Percentiles rank a stretch among this genome's conserved stretches.
phyloP scores from a whole-genome alignment of 2,797 vertebrate genomes.

The Pelodytes ibericus region DNA sequence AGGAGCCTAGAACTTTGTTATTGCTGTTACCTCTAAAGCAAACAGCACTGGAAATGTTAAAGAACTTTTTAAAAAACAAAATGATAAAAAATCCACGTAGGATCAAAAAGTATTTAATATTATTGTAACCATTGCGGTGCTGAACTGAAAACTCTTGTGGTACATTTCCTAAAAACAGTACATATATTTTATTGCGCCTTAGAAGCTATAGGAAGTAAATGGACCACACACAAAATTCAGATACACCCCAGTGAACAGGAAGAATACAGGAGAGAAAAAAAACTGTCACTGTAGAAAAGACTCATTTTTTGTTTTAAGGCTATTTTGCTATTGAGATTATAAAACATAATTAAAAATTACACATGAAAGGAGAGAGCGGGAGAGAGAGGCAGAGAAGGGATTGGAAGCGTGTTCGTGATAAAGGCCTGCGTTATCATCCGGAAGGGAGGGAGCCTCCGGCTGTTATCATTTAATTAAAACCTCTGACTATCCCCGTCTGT shows the following conservation, averaged over 20 bases:
- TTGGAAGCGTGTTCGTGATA: constrained; percentile 49
- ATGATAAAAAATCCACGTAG: too few relatives aligned
- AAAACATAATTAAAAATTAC: constrained; percentile 56
- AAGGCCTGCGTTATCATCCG: constrained; percentile 54
- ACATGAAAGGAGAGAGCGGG: constrained; percentile 46
- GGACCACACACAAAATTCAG: constrained; percentile 20
- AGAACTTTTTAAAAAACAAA: too few relatives aligned
- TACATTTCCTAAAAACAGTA: background rate
- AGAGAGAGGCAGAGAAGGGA: constrained; percentile 43
- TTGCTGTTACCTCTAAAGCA: too few relatives aligned
- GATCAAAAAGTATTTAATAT: too few relatives aligned
- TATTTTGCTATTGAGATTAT: constrained; percentile 57
- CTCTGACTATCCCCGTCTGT: constrained; percentile 46
- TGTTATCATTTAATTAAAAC: constrained; percentile 58
- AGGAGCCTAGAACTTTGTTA: too few relatives aligned
- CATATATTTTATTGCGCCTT: background rate
- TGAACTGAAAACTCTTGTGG: too few relatives aligned
- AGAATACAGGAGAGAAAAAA: constrained; percentile 4
- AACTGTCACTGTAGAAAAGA: constrained; percentile 29
- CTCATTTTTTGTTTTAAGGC: constrained; percentile 50
- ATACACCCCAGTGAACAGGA: constrained; percentile 4
- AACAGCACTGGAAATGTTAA: too few relatives aligned
- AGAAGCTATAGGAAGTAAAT: background rate
- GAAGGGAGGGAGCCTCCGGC: constrained; percentile 55
- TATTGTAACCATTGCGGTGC: too few relatives aligned